Percentiles rank a stretch among this genome's conserved stretches.
Conservation (phyloP, 1,140 invertebrate genomes). For the Halesus radiatus region DNA sequence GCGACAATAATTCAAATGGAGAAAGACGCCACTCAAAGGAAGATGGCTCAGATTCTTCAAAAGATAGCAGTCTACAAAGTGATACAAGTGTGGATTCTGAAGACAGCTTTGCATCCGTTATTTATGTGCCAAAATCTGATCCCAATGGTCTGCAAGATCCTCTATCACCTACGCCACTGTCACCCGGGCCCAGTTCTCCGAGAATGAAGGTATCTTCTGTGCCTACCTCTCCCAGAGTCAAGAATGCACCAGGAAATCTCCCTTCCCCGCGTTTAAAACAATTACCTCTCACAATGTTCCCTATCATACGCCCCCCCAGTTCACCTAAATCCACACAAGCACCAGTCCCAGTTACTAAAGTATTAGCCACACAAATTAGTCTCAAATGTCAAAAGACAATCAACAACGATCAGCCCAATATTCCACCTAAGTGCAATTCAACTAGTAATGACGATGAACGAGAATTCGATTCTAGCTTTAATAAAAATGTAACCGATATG, state of each 20-base stretch:
- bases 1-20: constrained; percentile 58
- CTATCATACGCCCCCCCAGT: constrained; percentile 71
- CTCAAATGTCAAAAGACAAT: constrained; percentile 66
- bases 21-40: constrained; percentile 81
- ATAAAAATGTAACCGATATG: constrained; percentile 40
- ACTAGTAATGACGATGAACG: neutral
- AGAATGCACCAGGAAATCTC: constrained; percentile 73
- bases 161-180: constrained; percentile 71
- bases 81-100: constrained; percentile 94
- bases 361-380: constrained; percentile 66
- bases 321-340: constrained; percentile 70
- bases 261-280: constrained; percentile 76
- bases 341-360: constrained; percentile 66
- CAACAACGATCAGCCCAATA: constrained; percentile 58
- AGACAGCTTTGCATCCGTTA: constrained; percentile 92
- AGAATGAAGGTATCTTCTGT: constrained; percentile 76
- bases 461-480: constrained; percentile 32
- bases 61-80: constrained; percentile 92
- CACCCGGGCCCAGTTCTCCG: constrained; percentile 75
- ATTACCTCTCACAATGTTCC: constrained; percentile 67
- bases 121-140: constrained; percentile 82
- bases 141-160: constrained; percentile 70
- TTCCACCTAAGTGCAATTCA: constrained; percentile 52
- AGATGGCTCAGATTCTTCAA: constrained; percentile 91
- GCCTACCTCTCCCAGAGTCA: constrained; percentile 78